These are phyloP conservation scores for Theodoxus fluviatilis DNA, from an alignment of 2,888 invertebrate species.

Conservation along the genomic window DNA sequence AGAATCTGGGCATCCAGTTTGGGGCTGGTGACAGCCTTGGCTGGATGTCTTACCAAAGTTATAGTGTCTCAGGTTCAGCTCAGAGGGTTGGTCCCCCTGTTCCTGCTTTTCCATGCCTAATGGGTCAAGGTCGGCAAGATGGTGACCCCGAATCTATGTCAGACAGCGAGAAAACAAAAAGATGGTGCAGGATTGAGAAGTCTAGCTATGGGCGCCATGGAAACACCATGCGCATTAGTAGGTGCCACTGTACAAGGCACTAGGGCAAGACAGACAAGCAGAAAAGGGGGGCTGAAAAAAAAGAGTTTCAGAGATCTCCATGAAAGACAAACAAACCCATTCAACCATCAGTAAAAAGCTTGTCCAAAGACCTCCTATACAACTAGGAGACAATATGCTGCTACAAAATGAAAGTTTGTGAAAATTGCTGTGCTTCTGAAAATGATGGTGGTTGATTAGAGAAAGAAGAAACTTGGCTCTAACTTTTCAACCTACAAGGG, in stretches of 20 bases:
- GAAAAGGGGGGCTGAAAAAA: constrained; percentile 3
- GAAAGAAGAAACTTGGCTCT: too few species aligned
- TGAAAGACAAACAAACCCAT: background rate
- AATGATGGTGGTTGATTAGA: too few species aligned
- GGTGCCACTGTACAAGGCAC: background rate
- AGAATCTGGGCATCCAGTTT: background rate
- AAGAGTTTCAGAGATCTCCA: background rate
- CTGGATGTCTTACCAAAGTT: constrained; percentile 36
- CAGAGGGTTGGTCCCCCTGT: constrained; percentile 21
- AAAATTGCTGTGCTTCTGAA: too few species aligned
- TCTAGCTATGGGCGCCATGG: background rate
- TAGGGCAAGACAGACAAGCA: background rate
- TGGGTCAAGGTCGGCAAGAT: constrained; percentile 97
- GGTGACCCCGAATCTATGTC: constrained; percentile 98
- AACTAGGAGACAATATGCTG: background rate
- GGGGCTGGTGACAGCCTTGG: background rate
- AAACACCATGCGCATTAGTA: too few species aligned
- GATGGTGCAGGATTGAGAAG: constrained; percentile 11
- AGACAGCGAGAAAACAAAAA: constrained; percentile 33
- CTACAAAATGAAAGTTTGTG: too few species aligned
- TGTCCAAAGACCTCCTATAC: too few species aligned
- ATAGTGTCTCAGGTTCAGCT: constrained; percentile 31
- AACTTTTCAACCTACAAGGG: too few species aligned
- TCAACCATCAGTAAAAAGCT: background rate
- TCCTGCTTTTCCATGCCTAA: constrained; percentile 78